A percentile compares a stretch with the other conserved stretches of the same genome.
Evolutionary conservation across 2,797 vertebrate genomes (phyloP).

Genomic region (Falco columbarius): DNA sequence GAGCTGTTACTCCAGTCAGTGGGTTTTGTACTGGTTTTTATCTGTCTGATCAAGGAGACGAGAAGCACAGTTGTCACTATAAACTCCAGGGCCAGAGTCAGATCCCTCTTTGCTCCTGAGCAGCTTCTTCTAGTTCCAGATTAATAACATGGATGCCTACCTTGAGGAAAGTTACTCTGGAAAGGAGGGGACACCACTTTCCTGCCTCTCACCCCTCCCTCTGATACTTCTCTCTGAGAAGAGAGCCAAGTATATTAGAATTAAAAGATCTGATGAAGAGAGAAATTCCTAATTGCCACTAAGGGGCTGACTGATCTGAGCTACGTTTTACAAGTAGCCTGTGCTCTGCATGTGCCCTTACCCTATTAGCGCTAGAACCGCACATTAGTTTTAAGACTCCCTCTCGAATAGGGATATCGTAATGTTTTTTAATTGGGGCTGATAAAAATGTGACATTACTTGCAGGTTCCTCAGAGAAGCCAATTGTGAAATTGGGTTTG

Average conservation of each 20-base stretch:
- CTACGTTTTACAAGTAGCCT: constrained; percentile 48
- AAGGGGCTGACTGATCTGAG: constrained; percentile 59
- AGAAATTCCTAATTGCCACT: constrained; percentile 45
- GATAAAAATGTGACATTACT: constrained; percentile 77
- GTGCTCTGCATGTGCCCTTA: constrained; percentile 52
- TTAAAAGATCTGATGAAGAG: constrained; percentile 37
- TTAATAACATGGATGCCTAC: accelerated
- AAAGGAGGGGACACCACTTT: neutral
- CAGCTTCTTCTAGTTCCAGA: neutral
- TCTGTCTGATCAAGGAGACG: neutral
- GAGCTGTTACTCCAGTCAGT: neutral
- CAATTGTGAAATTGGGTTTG: constrained; percentile 82
- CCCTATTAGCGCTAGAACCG: constrained; percentile 42
- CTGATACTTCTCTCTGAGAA: neutral
- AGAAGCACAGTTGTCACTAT: neutral
- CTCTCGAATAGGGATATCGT: constrained; percentile 58
- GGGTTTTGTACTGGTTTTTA: neutral
- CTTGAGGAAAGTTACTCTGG: neutral
- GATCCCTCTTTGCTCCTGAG: neutral
- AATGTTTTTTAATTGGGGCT: constrained; percentile 78
- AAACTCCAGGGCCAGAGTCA: neutral
- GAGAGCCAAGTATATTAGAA: neutral
- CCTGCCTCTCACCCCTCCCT: neutral
- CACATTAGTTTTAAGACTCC: constrained; percentile 74
- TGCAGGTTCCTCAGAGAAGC: constrained; percentile 76